Base-by-base conservation (phyloP, 2,113 vertebrate species). In the Podilymbus podiceps region DNA sequence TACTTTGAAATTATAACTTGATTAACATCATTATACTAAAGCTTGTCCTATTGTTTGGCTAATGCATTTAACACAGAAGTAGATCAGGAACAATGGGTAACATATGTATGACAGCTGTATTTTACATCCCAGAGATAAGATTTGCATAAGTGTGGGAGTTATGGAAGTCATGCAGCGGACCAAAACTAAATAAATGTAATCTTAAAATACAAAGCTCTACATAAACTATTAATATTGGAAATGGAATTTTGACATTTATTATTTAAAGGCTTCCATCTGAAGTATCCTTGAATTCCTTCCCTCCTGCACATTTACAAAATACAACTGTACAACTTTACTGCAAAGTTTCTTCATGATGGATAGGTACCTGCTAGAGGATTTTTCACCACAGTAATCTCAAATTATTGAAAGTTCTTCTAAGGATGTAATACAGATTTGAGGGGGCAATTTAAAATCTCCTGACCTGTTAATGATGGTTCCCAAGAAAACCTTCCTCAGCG, bases 401-500 rank as follows among this genome's bases (percentile, higher is more conserved):
- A 92, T 46, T 92, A 88, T 49, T 85, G 20, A 94, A 96, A 96
- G 52, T 11, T 92, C 64, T 94, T 90, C 67, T 80, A 59, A 96
- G 96, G 85, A 85, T 86, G 18, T 33, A 90, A 94, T 49, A 85
- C 14, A 80, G 46, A 91, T 94, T 90, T 91, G 74, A 92, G 33
- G 40, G 64, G 22, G 38, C 30, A 95, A 59, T 95, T 95, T 96
- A 72, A 97, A 97, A 89, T 91, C 90, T 95, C 52, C 79, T 93
- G 95, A 97, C 91, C 94, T 97, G 85, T 82, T 95, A 81, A 96
- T 96, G 88, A 96, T 90, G 95, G 92, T 96, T 95, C 50, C 74
- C 77, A 91, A 93, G 69, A 56, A 97, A 94, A 97, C 7, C 46
- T 93, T 71, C 77, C 91, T 96, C 88, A 91, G 4, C 11, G 17